Evolutionary conservation across 2,888 invertebrate genomes (phyloP).

Genomic region (Drosophila falleni): DNA sequence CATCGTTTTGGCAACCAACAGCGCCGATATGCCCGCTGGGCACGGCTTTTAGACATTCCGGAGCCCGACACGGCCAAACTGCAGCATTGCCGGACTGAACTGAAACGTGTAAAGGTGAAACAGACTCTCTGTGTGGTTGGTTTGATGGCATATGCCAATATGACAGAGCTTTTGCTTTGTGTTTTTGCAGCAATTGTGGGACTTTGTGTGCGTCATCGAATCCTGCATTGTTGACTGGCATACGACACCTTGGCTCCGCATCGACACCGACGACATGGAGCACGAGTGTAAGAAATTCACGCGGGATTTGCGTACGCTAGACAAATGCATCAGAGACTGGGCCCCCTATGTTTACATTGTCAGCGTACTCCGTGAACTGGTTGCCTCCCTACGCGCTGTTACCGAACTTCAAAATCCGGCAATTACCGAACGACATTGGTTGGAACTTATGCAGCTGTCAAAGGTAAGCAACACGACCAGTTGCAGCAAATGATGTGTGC

Average conservation of each 20-base stretch:
- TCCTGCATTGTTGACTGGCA: conserved; percentile 97
- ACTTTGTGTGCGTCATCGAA: conserved; percentile 93
- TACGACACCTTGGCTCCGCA: conserved; percentile 95
- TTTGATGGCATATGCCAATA: conserved; percentile 3
- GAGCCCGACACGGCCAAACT: conserved; percentile 93
- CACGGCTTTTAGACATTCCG: conserved; percentile 93
- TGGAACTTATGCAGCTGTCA: conserved; percentile 96
- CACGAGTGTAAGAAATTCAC: conserved; percentile 97
- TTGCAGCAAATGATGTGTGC: conserved; percentile 31
- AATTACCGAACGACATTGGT: conserved; percentile 97
- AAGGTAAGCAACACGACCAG: conserved; percentile 87
- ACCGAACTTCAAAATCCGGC: conserved; percentile 98
- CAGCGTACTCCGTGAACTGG: conserved; percentile 94
- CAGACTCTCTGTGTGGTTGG: conserved; percentile 1
- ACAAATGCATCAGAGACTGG: conserved; percentile 93
- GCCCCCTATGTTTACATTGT: conserved; percentile 93
- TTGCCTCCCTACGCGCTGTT: conserved; percentile 96
- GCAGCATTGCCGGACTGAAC: conserved; percentile 91
- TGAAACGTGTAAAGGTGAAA: conserved; percentile 90
- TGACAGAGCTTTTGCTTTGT: conserved; percentile 15
- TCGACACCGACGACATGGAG: conserved; percentile 98
- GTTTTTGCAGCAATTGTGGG: conserved; percentile 91
- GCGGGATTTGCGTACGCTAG: conserved; percentile 92
- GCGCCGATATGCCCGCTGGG: conserved; percentile 90
- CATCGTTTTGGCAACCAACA: conserved; percentile 89